A percentile compares a stretch with the other conserved stretches of the same genome.
Evolutionary conservation across 2,888 invertebrate genomes (phyloP).

Genomic region (Venustoraphidia nigricollis): DNA sequence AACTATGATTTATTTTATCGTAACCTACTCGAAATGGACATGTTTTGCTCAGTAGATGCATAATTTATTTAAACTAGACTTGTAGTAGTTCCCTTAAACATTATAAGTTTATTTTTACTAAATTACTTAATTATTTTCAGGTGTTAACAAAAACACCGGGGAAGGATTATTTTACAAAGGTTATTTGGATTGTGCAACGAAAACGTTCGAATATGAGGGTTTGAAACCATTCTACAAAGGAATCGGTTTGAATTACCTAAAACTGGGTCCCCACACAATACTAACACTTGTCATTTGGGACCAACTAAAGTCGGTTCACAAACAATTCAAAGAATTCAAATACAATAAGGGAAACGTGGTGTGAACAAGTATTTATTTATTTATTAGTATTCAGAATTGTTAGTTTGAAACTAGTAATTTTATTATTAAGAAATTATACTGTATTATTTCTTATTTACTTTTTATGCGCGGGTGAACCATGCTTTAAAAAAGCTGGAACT

Average conservation of each 20-base stretch:
- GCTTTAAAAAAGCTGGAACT: no score
- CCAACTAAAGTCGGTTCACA: conserved; percentile 18
- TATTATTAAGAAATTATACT: no score
- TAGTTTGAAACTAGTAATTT: no score
- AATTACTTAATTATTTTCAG: conserved; percentile 26
- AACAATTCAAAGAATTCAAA: no score
- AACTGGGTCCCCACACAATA: conserved; percentile 67
- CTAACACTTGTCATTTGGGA: conserved; percentile 68
- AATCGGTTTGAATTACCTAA: conserved; percentile 54
- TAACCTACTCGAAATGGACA: not conserved
- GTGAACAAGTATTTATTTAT: no score
- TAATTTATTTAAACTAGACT: conserved; percentile 3
- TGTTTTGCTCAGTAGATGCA: conserved; percentile 5
- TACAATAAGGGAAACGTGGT: no score
- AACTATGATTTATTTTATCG: not conserved
- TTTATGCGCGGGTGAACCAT: no score
- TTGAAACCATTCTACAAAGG: conserved; percentile 54
- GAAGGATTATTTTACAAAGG: conserved; percentile 51
- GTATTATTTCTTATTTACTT: no score
- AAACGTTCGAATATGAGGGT: conserved; percentile 65
- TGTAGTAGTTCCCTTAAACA: not conserved
- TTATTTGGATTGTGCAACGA: conserved; percentile 57
- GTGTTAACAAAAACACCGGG: conserved; percentile 37
- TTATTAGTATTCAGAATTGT: no score
- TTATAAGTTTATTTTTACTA: not conserved